Conservation (phyloP, 2,797 vertebrate genomes). For the Ataeniobius toweri region DNA sequence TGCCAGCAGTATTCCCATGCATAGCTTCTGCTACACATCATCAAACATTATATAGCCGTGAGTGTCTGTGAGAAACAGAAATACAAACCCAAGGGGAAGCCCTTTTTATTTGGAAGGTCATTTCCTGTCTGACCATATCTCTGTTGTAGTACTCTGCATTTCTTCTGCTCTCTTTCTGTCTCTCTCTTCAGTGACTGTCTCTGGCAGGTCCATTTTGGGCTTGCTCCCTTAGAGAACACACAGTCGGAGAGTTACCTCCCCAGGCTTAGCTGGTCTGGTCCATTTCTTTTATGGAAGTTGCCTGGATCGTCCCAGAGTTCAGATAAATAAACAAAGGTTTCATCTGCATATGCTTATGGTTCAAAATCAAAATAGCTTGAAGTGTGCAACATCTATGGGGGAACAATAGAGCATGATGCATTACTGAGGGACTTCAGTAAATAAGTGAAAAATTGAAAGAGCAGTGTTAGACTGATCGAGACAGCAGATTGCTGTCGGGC, state of each 20-base stretch:
- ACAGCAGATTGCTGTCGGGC: constrained; percentile 10
- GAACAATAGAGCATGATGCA: not conserved
- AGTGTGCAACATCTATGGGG: not conserved
- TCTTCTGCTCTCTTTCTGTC: not conserved
- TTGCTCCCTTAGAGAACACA: constrained; percentile 46
- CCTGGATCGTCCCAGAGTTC: constrained; percentile 41
- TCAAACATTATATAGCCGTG: constrained; percentile 36
- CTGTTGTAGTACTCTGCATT: constrained; percentile 29
- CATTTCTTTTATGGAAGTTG: constrained; percentile 32
- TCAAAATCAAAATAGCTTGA: not conserved
- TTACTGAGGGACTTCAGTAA: constrained; percentile 23
- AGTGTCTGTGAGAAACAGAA: constrained; percentile 47
- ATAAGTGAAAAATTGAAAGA: constrained; percentile 33
- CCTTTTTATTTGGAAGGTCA: constrained; percentile 65
- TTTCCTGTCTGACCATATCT: constrained; percentile 70
- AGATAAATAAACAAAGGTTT: constrained; percentile 21
- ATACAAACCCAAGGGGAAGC: constrained; percentile 58
- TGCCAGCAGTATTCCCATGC: constrained; percentile 50
- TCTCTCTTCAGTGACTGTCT: not conserved
- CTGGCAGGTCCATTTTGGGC: constrained; percentile 15
- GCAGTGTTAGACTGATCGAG: not conserved
- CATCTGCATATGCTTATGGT: constrained; percentile 9
- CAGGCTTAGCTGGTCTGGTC: constrained; percentile 37
- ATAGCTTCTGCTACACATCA: constrained; percentile 60
- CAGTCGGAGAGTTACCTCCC: constrained; percentile 35